Evolutionary conservation across 1,140 invertebrate genomes (phyloP), one percentile per base, ranked within the genome.

Genomic region (Aphelenchoides besseyi): DNA sequence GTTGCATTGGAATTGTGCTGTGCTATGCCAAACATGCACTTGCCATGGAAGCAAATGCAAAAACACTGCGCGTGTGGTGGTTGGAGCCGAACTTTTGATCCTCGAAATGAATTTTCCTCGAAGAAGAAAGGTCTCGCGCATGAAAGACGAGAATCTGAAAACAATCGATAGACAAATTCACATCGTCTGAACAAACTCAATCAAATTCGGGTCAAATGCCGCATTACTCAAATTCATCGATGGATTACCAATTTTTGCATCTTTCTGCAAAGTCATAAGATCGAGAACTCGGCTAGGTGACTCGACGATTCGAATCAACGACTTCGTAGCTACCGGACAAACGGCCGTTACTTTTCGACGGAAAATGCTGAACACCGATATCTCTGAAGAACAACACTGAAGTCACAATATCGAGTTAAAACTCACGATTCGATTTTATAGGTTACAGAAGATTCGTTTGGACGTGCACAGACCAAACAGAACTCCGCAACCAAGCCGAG

Each of bases 1-100:
- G 3, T 69, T 69, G n/a, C 67, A 70, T 18, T n/a, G n/a, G 41
- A 62, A 76, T 36, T 16, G 23, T 8, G 79, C 16, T 5, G 75
- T 80, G 62, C 76, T 79, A n/a, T 75, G 29, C 48, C 52, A 76
- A 52, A 75, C 33, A 63, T 57, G 71, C 28, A 76, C 52, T 35
- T 76, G 69, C 75, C 75, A 76, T 5, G 75, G 77, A 33, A 76
- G 23, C 55, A 79, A 52, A 9, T 76, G 75, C 0, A 33, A 55
- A 30, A 71, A 75, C 16, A 29, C 5, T 12, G 70, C 71, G 32
- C 26, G 18, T 16, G 18, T 18, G 55, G 55, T 5, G 12, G 55
- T 18, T 8, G 5, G 16, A 5, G 55, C 55, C 55, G 18, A 29
- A 33, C 55, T 59, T 33, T 59, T 59, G 18, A 59, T 18, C 5